A percentile compares a stretch with the other conserved stretches of the same genome.
Conservation (phyloP, 1,140 invertebrate species). For the Anagrus nilaparvatae region DNA sequence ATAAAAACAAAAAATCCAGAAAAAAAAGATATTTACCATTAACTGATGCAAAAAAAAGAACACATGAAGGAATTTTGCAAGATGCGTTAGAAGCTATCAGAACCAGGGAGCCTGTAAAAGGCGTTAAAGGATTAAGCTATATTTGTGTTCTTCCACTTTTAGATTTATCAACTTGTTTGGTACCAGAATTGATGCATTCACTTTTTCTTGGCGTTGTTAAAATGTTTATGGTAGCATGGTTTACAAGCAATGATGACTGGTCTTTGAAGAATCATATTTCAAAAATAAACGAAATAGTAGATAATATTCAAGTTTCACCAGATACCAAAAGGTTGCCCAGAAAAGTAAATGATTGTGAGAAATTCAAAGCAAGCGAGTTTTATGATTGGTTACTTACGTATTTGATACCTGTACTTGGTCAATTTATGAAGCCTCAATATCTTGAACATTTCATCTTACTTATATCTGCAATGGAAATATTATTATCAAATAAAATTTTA, state of each 20-base stretch:
- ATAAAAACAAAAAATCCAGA: constrained; percentile 8
- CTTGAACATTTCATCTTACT: constrained; percentile 17
- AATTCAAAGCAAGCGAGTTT: constrained; percentile 17
- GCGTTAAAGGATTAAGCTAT: constrained; percentile 14
- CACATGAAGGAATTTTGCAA: constrained; percentile 8
- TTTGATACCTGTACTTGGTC: constrained; percentile 8
- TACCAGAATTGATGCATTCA: constrained; percentile 18
- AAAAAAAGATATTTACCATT: constrained; percentile 1
- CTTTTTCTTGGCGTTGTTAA: constrained; percentile 13
- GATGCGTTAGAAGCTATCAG: no score
- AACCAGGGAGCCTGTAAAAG: no score
- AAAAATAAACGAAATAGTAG: no score
- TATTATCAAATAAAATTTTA: constrained; percentile 14
- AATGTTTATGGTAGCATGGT: constrained; percentile 10
- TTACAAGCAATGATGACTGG: constrained; percentile 11
- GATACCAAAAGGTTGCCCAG: constrained; percentile 15
- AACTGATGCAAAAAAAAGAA: constrained; percentile 2
- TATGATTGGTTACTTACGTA: constrained; percentile 17
- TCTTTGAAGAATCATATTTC: constrained; percentile 10
- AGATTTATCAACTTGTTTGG: constrained; percentile 13
- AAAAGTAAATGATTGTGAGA: constrained; percentile 5
- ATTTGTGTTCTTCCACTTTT: constrained; percentile 14
- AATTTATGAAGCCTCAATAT: constrained; percentile 15
- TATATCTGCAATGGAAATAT: constrained; percentile 7
- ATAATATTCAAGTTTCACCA: no score